phyloP scores from a whole-genome alignment of 2,888 invertebrate genomes.

The Pseudococcus jackbeardsleyi region DNA sequence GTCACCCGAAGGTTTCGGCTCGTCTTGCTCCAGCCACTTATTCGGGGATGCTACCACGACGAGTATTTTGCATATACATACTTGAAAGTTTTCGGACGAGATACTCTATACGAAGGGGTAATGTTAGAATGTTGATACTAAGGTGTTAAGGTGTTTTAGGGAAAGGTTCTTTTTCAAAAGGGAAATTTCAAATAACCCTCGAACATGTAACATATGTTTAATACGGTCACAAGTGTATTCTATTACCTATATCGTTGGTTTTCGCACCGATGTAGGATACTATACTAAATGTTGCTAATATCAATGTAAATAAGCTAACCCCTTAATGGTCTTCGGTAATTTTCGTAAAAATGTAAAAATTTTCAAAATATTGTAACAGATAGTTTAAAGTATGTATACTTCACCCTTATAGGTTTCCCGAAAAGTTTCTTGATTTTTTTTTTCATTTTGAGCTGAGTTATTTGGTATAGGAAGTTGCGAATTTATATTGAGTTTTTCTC shows the following conservation, averaged over 20 bases:
- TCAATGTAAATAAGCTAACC: constrained; percentile 61
- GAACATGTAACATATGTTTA: constrained; percentile 60
- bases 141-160: constrained; percentile 56
- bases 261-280: constrained; percentile 48
- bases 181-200: constrained; percentile 49
- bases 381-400: constrained; percentile 32
- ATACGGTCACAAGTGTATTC: constrained; percentile 63
- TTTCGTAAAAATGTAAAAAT: constrained; percentile 49
- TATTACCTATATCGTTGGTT: constrained; percentile 59
- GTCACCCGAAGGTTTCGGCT: neutral
- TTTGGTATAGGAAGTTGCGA: neutral
- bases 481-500: neutral
- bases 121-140: constrained; percentile 51
- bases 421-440: neutral
- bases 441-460: neutral
- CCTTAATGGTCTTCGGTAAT: constrained; percentile 57
- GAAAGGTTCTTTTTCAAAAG: constrained; percentile 49
- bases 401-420: neutral
- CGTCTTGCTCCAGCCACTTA: neutral
- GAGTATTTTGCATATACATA: constrained; percentile 6
- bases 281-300: constrained; percentile 58
- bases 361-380: constrained; percentile 42
- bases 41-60: neutral
- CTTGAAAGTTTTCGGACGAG: constrained; percentile 30
- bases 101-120: constrained; percentile 9